Conservation (phyloP, 2,797 vertebrate genomes). For the Enteromius anoplus region DNA sequence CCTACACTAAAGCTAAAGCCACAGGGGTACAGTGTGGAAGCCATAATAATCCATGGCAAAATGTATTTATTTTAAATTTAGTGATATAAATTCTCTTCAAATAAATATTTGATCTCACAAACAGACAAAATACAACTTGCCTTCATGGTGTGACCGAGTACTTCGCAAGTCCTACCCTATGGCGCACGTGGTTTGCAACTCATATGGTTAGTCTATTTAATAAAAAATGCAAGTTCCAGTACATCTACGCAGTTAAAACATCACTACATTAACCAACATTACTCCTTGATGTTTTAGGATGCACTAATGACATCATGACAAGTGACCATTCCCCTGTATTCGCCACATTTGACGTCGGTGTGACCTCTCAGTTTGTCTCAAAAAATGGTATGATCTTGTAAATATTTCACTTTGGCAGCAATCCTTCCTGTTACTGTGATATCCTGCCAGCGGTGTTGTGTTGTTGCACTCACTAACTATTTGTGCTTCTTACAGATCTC, state of each 20-base stretch:
- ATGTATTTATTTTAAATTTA: background rate
- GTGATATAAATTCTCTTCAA: background rate
- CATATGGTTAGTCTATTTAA: slow-evolving; percentile 85
- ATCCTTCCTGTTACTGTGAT: background rate
- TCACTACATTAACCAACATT: background rate
- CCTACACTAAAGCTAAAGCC: slow-evolving; percentile 96
- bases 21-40: slow-evolving; percentile 85
- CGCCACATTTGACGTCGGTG: slow-evolving; percentile 95
- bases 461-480: background rate
- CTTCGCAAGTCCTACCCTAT: slow-evolving; percentile 95
- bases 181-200: slow-evolving; percentile 93
- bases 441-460: background rate
- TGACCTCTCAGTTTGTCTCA: slow-evolving; percentile 96
- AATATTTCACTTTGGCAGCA: background rate
- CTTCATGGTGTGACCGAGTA: slow-evolving; percentile 97
- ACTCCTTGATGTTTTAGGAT: slow-evolving; percentile 75
- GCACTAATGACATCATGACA: slow-evolving; percentile 93
- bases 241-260: background rate
- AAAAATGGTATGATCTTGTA: slow-evolving; percentile 83
- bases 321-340: slow-evolving; percentile 98
- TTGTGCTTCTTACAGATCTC: slow-evolving; percentile 74
- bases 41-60: background rate
- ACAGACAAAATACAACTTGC: slow-evolving; percentile 97
- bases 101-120: slow-evolving; percentile 47
- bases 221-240: background rate